phyloP scores from a whole-genome alignment of 2,113 vertebrate genomes.

The Rhabdomys dilectus region DNA sequence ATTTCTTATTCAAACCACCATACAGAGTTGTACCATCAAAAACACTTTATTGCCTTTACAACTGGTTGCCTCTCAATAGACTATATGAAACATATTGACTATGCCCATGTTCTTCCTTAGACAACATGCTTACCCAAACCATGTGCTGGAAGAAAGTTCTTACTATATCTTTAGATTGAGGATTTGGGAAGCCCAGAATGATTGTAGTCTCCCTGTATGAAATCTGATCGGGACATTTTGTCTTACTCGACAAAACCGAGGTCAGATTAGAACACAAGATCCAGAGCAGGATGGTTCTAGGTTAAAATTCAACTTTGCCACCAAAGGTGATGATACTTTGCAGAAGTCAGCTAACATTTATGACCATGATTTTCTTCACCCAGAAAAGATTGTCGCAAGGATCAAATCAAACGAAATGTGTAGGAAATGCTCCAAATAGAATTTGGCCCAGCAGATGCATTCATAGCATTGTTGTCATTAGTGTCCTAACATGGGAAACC shows the following conservation, averaged over 20 bases:
- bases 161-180: rapidly evolving
- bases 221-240: not conserved
- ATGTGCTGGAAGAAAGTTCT: not conserved
- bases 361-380: not conserved
- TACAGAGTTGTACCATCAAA: not conserved
- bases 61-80: not conserved
- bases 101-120: not conserved
- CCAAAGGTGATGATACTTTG: too few relatives aligned
- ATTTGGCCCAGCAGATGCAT: not conserved
- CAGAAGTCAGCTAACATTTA: not conserved
- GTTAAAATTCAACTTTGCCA: not conserved
- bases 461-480: not conserved
- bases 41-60: not conserved
- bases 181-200: not conserved
- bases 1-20: not conserved
- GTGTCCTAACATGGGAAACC: not conserved
- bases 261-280: not conserved
- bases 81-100: not conserved
- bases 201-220: not conserved
- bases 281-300: not conserved
- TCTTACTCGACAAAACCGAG: not conserved
- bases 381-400: not conserved
- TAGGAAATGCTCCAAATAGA: constrained; percentile 1
- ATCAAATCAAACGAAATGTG: not conserved
- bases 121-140: not conserved